Conservation (phyloP, 92 coral and sea anemone species). For the Parazoanthus atlanticus region DNA sequence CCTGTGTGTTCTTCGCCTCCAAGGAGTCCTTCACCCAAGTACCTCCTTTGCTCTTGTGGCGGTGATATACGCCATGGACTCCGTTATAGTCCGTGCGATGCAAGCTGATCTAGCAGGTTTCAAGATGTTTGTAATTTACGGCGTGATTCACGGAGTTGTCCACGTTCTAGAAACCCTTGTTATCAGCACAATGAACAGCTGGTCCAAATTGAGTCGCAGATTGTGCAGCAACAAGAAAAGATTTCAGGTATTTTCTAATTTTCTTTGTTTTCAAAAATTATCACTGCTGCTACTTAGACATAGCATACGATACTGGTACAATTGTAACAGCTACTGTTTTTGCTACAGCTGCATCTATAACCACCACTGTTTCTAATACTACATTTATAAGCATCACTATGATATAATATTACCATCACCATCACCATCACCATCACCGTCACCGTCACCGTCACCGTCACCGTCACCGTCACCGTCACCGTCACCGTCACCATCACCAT, state of each 20-base stretch:
- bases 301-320: too few relatives aligned
- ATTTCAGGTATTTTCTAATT: too few relatives aligned
- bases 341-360: too few relatives aligned
- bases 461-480: neutral
- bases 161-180: neutral
- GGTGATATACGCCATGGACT: neutral
- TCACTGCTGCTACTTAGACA: too few relatives aligned
- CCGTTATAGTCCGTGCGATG: conserved; percentile 1
- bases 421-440: neutral
- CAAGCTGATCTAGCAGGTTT: neutral
- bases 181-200: neutral
- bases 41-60: neutral
- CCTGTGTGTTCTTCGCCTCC: neutral
- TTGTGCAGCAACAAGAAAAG: too few relatives aligned
- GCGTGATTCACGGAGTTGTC: neutral
- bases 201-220: too few relatives aligned
- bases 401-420: neutral
- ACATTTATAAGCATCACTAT: neutral
- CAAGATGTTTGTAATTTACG: neutral
- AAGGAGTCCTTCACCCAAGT: conserved; percentile 1
- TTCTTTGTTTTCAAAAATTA: too few relatives aligned
- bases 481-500: neutral
- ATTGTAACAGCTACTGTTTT: too few relatives aligned
- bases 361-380: too few relatives aligned
- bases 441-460: neutral